Conservation (phyloP, 2,797 vertebrate species). For the Aratinga solstitialis region DNA sequence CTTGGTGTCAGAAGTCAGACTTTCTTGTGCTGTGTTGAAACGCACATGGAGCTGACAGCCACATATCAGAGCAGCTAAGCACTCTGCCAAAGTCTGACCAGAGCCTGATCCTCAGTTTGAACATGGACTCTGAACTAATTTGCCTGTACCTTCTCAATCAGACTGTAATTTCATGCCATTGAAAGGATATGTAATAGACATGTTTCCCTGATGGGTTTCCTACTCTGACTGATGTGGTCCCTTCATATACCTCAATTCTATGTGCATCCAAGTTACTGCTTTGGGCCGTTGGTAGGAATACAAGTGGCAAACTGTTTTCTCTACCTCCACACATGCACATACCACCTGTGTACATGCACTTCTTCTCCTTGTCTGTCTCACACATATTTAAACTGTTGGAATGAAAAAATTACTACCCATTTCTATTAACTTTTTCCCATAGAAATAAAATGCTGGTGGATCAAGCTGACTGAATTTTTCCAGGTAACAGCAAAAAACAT, state of each 20-base stretch:
- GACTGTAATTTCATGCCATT: not conserved
- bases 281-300: not conserved
- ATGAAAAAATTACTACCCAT: not conserved
- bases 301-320: not conserved
- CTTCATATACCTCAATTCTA: not conserved
- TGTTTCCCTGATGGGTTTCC: not conserved
- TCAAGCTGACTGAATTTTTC: not conserved
- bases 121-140: not conserved
- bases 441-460: not conserved
- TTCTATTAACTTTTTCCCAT: not conserved
- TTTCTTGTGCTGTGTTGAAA: not conserved
- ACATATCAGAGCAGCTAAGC: rapidly evolving
- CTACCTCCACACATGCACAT: not conserved
- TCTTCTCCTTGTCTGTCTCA: not conserved
- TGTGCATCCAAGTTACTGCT: not conserved
- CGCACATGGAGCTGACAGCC: not conserved
- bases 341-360: not conserved
- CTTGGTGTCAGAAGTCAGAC: not conserved
- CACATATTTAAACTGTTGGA: not conserved
- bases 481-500: not conserved
- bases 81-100: not conserved
- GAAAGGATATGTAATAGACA: not conserved
- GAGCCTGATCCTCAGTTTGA: not conserved
- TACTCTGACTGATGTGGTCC: not conserved
- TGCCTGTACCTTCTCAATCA: not conserved